Evolutionary conservation across 2,113 vertebrate genomes (phyloP), one percentile per base, ranked within the genome.

Genomic region (Oenanthe melanoleuca): DNA sequence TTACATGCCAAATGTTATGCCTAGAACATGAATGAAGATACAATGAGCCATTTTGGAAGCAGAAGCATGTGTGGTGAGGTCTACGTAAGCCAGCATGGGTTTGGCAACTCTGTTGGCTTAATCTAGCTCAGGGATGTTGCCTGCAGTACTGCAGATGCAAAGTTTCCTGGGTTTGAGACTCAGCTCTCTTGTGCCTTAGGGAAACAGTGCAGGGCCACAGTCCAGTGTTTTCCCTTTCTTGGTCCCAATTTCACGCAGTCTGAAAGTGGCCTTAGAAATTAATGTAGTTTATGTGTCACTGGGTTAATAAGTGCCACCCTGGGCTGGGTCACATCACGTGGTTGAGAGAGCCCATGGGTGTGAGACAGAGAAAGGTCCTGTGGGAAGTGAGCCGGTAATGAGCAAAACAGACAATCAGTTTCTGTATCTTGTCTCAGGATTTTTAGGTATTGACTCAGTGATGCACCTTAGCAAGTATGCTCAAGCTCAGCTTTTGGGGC

Each of bases 341-440:
- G 2, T 18, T 80, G 59, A 57, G 63, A 45, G 44, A 79, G 10
- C 24, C 16, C 0, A 0, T 63, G 25, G 44, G 3, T 42, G 16
- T 42, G 20, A 56, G 50, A n/a, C 26, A 50, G 40, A 69, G 49
- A 17, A 86, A 40, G 15, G 20, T 65, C 57, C 28, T 64, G 28
- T 44, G n/a, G 42, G 52, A 83, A 57, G 25, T 12, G 38, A 61
- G 9, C 23, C 10, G 11, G 63, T 37, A 49, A 24, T 82, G 63
- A 60, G 53, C 8, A 28, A 44, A 88, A 23, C 34, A 80, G 53
- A 1, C 25, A 24, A 28, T 50, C 4, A 11, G 6, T n/a, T 89
- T 61, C 42, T 78, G 13, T 66, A 8, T 49, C 56, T 74, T 59
- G 25, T 63, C 45, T 73, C 25, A 50, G 19, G 47, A 71, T 79